Evolutionary conservation across 2,888 invertebrate genomes (phyloP), one percentile per base, ranked within the genome.

Genomic region (Blastobasis lacticolella): DNA sequence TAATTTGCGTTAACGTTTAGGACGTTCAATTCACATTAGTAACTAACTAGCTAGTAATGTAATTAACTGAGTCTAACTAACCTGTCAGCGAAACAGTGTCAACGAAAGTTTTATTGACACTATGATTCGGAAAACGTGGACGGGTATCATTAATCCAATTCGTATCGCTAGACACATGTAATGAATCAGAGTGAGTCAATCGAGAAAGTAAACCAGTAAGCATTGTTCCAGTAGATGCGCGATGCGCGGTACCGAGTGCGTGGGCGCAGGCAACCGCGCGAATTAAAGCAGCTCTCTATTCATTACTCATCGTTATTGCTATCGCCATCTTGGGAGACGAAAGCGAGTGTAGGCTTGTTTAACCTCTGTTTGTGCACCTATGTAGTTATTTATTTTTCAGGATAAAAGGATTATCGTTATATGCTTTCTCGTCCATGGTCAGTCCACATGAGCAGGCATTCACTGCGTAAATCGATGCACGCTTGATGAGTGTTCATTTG

Each of bases 221-320:
- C 81, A 87, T 87, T 87, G 87, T 87, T 88, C 86, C 86, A 86
- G 79, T 85, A 84, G 87, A 83, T 86, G 86, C 84, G 75, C 83
- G 76, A 83, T 86, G 86, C 83, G 75, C 83, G 76, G 53, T 47
- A 51, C 51, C 37, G 71, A 72, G 72, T 72, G 84, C 78, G 84
- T 83, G 82, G 83, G 81, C 75, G 71, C 78, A 76, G 78, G 75
- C 79, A 77, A 75, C 82, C 74, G 78, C 78, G 86, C 79, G 77
- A 84, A 85, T 81, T 85, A 83, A 82, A 85, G 71, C 85, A 82
- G 81, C 88, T 88, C 88, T 87, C 87, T 88, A 88, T 87, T 81
- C 86, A 87, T 88, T 88, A 87, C 85, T 86, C 88, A 86, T 87
- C 78, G 78, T 81, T 85, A 82, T 86, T 87, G 81, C 86, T 81